phyloP scores from a whole-genome alignment of 2,888 invertebrate genomes.

The Parthenolecanium corni region DNA sequence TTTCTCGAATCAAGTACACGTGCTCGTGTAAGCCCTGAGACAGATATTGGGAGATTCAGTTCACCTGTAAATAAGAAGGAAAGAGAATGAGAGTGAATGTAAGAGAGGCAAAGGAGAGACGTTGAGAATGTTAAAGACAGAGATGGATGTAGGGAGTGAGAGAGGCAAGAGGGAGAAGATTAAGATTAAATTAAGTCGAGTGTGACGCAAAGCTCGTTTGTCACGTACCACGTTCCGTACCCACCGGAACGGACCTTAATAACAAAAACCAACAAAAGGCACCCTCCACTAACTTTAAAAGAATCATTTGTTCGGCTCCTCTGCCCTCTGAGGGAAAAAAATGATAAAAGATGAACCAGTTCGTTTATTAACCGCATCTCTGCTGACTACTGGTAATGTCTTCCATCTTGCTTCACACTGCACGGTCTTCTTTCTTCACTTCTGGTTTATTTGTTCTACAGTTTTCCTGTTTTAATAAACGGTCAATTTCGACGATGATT shows the following conservation, averaged over 20 bases:
- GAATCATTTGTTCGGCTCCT: constrained; percentile 10
- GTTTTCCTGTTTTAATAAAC: constrained; percentile 15
- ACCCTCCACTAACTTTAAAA: constrained; percentile 23
- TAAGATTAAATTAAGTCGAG: constrained; percentile 26
- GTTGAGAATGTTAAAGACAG: background rate
- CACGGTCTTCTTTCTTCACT: constrained; percentile 7
- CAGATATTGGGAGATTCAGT: too few species aligned
- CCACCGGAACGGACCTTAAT: constrained; percentile 25
- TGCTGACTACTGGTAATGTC: background rate
- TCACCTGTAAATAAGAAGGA: too few species aligned
- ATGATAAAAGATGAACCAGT: too few species aligned
- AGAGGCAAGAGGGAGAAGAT: background rate
- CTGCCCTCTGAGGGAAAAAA: background rate
- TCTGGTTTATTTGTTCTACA: background rate
- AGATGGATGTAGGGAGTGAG: background rate
- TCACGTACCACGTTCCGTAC: constrained; percentile 26
- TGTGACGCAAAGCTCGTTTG: constrained; percentile 19
- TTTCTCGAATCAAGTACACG: too few species aligned
- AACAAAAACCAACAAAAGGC: constrained; percentile 28
- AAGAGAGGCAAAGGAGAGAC: too few species aligned
- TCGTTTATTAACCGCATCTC: background rate
- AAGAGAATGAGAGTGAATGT: too few species aligned
- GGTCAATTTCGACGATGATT: constrained; percentile 27
- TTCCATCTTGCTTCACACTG: background rate
- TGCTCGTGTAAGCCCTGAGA: too few species aligned